Conservation (phyloP, 2,888 invertebrate genomes). For the Erebia palarica region DNA sequence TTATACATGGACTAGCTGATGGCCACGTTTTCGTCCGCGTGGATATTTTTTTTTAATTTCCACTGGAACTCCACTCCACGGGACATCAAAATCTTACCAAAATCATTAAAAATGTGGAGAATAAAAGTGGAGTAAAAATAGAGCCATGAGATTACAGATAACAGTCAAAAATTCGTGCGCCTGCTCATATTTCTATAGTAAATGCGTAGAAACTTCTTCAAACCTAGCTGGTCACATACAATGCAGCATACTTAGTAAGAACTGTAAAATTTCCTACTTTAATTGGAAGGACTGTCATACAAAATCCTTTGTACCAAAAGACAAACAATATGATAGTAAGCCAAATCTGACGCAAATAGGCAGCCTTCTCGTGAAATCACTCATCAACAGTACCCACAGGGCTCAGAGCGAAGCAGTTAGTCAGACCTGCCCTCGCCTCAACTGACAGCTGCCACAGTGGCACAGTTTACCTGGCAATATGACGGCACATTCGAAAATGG, state of each 20-base stretch:
- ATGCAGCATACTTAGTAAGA: no score
- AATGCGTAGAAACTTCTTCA: not conserved
- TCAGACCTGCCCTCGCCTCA: conserved; percentile 33
- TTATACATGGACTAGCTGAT: no score
- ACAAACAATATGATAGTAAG: not conserved
- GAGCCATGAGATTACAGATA: no score
- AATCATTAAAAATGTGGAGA: no score
- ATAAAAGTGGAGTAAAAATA: no score
- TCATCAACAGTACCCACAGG: conserved; percentile 8
- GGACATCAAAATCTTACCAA: no score
- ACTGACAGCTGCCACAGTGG: conserved; percentile 33
- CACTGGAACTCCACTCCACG: no score
- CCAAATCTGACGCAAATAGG: not conserved
- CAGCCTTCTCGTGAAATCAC: conserved; percentile 18
- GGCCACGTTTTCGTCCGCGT: no score
- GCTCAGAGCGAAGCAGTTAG: conserved; percentile 20
- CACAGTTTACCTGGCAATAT: conserved; percentile 58
- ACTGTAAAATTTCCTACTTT: no score
- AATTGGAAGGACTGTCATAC: no score
- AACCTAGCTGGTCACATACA: not conserved
- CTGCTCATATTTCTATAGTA: conserved; percentile 14
- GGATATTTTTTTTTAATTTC: no score
- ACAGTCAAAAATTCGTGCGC: not conserved
- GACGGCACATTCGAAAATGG: conserved; percentile 67
- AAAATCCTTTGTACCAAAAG: not conserved